These are phyloP conservation scores for Clytia hemisphaerica DNA, from an alignment of 30 jellyfish, hydroid and myxozoan species.

Conservation along the genomic window DNA sequence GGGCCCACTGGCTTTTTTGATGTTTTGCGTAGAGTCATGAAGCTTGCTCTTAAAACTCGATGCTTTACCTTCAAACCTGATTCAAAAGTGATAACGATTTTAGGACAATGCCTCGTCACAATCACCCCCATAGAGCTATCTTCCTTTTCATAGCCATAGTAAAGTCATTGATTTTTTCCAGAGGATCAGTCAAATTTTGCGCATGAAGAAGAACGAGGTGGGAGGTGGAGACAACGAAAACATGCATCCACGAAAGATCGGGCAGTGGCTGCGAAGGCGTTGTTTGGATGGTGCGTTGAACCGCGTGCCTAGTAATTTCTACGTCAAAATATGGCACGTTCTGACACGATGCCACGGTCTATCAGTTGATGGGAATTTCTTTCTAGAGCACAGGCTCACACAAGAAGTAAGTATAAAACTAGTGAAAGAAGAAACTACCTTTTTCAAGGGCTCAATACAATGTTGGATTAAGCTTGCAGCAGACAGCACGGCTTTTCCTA, in stretches of 20 bases:
- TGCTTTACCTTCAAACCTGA: no score
- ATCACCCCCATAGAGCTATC: no score
- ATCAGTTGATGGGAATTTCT: slow-evolving; percentile 10
- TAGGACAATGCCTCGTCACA: no score
- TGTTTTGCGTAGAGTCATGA: no score
- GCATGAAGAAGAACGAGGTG: slow-evolving; percentile 4
- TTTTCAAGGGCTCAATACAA: no score
- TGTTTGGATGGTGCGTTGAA: slow-evolving; percentile 97
- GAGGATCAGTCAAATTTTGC: neutral
- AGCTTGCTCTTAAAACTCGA: no score
- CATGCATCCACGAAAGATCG: slow-evolving; percentile 51
- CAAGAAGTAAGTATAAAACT: slow-evolving; percentile 23
- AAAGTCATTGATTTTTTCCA: neutral
- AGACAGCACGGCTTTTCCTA: no score
- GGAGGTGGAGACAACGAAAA: slow-evolving; percentile 12
- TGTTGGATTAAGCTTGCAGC: no score
- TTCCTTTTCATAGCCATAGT: neutral
- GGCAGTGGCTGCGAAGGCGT: slow-evolving; percentile 97
- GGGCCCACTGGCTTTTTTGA: no score
- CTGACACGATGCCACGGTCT: slow-evolving; percentile 39
- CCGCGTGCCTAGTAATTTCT: slow-evolving; percentile 79
- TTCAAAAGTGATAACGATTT: no score
- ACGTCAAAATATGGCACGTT: slow-evolving; percentile 76
- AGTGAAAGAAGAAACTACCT: no score
- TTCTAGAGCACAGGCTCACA: slow-evolving; percentile 21